Percentiles rank a stretch among this genome's conserved stretches.
Conservation (phyloP, 1,140 invertebrate species). For the Magallana gigas region DNA sequence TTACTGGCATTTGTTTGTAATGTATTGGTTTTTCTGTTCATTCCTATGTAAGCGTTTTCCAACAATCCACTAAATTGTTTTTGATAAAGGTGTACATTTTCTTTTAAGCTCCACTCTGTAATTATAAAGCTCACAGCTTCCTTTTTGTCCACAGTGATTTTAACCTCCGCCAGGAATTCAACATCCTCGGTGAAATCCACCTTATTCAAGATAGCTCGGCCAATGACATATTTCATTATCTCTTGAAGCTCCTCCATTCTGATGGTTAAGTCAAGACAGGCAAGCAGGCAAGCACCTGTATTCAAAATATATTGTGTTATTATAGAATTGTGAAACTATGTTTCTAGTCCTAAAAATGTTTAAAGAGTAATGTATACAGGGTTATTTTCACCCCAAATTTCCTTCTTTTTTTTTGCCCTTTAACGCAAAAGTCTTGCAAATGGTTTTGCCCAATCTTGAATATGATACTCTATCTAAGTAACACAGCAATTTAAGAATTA, state of each 20-base stretch:
- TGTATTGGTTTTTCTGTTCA: too few species aligned
- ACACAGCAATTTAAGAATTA: too few species aligned
- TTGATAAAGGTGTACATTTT: background rate
- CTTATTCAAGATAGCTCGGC: background rate
- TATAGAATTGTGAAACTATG: too few species aligned
- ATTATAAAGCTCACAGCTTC: background rate
- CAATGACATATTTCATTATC: constrained; percentile 14
- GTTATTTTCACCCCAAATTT: too few species aligned
- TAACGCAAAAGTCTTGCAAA: too few species aligned
- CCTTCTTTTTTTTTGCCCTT: too few species aligned
- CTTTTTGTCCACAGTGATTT: background rate
- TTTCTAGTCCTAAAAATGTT: too few species aligned
- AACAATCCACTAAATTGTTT: constrained; percentile 8
- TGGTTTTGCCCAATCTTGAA: too few species aligned
- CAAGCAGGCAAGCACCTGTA: background rate
- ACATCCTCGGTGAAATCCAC: constrained; percentile 11
- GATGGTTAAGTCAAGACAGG: background rate
- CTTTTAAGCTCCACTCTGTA: constrained; percentile 7
- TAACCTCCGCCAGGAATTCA: background rate
- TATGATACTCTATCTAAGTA: too few species aligned
- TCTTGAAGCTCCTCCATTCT: constrained; percentile 33
- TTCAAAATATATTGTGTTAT: too few species aligned
- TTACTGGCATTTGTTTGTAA: background rate
- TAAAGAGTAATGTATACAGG: too few species aligned
- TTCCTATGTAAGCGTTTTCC: background rate